A percentile compares a stretch with the other conserved stretches of the same genome.
These are phyloP conservation scores for Cephalopholis sonnerati DNA, from an alignment of 2,113 vertebrate species.

Conservation along the genomic window DNA sequence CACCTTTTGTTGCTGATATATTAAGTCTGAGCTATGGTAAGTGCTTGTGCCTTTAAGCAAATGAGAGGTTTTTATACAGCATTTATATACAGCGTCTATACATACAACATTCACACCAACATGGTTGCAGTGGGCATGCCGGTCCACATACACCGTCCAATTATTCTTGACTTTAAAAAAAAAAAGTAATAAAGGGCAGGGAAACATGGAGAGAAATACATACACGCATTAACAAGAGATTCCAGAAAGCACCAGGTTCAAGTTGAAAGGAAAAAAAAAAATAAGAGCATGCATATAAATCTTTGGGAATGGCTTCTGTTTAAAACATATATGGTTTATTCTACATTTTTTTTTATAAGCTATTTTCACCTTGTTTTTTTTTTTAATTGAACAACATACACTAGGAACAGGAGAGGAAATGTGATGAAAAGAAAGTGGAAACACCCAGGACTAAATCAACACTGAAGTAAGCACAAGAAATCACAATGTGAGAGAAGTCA, in stretches of 20 bases:
- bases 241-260: constrained; percentile 72
- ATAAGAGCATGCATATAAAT: constrained; percentile 83
- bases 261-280: constrained; percentile 66
- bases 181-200: constrained; percentile 41
- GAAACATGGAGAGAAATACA: constrained; percentile 64
- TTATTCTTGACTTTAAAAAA: constrained; percentile 61
- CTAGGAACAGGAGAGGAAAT: constrained; percentile 42
- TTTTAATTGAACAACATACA: constrained; percentile 61
- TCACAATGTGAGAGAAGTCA: constrained; percentile 66
- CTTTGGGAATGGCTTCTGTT: constrained; percentile 80
- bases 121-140: constrained; percentile 65
- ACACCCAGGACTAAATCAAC: constrained; percentile 56
- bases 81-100: constrained; percentile 90
- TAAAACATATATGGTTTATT: constrained; percentile 83
- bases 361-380: constrained; percentile 71
- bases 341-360: constrained; percentile 78
- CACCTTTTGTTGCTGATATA: constrained; percentile 84
- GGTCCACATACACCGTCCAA: constrained; percentile 66
- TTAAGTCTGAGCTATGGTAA: constrained; percentile 84
- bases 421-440: constrained; percentile 61
- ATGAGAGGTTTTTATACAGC: constrained; percentile 84
- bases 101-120: constrained; percentile 85
- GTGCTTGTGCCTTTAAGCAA: constrained; percentile 85
- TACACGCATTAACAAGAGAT: constrained; percentile 67
- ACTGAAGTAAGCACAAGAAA: constrained; percentile 74